A percentile compares a stretch with the other conserved stretches of the same genome.
Conservation (phyloP, 2,888 invertebrate species). For the Physocephala rufipes region DNA sequence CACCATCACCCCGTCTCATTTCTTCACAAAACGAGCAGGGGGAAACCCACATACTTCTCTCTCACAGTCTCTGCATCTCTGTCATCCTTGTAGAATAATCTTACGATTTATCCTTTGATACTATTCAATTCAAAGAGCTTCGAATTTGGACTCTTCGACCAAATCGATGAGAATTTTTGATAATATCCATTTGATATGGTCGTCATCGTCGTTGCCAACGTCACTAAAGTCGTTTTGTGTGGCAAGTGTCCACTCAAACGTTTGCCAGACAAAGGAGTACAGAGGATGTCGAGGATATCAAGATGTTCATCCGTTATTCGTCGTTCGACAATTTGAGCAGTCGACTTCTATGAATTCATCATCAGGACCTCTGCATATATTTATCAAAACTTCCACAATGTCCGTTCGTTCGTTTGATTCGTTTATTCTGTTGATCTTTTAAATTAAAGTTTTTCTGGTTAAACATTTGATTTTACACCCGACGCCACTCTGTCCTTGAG, state of each 20-base stretch:
- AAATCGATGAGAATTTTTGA: not conserved
- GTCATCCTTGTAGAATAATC: not conserved
- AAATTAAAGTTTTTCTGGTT: slow-evolving; percentile 60
- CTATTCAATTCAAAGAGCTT: not conserved
- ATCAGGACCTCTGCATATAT: slow-evolving; percentile 23
- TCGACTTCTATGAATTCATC: not conserved
- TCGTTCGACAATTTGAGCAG: no score
- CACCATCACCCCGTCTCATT: no score
- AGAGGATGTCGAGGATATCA: no score
- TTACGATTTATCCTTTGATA: not conserved
- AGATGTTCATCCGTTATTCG: no score
- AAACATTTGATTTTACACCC: slow-evolving; percentile 52
- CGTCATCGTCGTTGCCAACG: not conserved
- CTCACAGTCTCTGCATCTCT: slow-evolving; percentile 1
- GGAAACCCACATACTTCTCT: no score
- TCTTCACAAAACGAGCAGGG: no score
- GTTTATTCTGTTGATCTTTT: slow-evolving; percentile 63
- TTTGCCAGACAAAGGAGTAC: not conserved
- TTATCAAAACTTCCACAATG: slow-evolving; percentile 28
- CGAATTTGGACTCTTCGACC: not conserved
- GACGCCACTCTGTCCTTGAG: not conserved
- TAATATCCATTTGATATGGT: not conserved
- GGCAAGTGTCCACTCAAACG: slow-evolving; percentile 2
- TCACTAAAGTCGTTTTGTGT: not conserved
- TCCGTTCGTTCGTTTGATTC: slow-evolving; percentile 55